Evolutionary conservation across 30 jellyfish, hydroid and myxozoan species (phyloP).

Genomic region (Mastigias papua): DNA sequence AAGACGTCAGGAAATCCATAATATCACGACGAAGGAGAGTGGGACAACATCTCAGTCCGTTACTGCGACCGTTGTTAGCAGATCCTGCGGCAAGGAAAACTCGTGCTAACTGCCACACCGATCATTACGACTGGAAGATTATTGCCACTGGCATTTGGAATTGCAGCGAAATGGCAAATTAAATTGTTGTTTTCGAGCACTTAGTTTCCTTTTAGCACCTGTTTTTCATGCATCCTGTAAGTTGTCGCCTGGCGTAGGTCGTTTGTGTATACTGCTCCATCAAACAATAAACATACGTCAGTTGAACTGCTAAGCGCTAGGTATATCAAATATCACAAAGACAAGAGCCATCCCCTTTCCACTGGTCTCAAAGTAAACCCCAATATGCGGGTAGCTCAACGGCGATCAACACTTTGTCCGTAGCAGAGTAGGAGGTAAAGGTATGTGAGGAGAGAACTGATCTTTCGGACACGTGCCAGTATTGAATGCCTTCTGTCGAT

Average conservation of each 20-base stretch:
- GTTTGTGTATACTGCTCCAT: not conserved
- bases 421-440: not conserved
- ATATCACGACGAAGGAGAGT: no score
- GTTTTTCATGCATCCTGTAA: not conserved
- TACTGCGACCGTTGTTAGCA: not conserved
- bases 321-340: not conserved
- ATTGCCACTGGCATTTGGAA: not conserved
- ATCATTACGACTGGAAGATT: not conserved
- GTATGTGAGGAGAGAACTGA: no score
- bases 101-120: not conserved
- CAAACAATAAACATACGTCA: slow-evolving; percentile 1
- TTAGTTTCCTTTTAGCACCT: not conserved
- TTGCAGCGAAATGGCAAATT: not conserved
- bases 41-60: no score
- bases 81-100: not conserved
- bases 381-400: no score
- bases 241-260: not conserved
- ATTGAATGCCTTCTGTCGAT: no score
- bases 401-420: no score
- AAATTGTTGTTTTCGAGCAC: not conserved
- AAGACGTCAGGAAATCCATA: no score
- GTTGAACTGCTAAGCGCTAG: not conserved
- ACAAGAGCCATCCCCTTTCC: no score
- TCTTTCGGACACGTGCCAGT: no score
- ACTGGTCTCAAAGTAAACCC: no score